phyloP scores from a whole-genome alignment of 23 tunicate genomes.

The Ascidia mentula region DNA sequence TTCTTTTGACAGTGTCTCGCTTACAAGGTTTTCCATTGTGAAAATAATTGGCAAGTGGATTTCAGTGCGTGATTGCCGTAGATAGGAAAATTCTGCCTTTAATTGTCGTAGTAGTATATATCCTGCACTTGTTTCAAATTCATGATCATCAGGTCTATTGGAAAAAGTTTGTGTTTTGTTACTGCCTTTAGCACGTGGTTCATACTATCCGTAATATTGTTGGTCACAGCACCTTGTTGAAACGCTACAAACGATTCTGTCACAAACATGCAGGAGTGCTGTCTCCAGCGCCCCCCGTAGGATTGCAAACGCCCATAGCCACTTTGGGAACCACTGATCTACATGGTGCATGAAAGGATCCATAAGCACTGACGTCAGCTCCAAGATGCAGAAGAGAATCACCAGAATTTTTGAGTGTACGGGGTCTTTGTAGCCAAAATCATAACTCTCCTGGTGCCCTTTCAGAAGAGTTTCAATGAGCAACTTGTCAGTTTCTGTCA shows the following conservation, averaged over 20 bases:
- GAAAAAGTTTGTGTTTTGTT: conserved; percentile 3
- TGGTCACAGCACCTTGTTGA: conserved; percentile 3
- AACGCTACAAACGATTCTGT: conserved; percentile 13
- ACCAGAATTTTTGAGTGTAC: too few species aligned
- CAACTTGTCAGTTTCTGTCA: conserved; percentile 68
- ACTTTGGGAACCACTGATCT: too few species aligned
- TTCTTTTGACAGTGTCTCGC: not conserved
- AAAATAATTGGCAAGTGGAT: not conserved
- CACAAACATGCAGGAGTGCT: conserved; percentile 17
- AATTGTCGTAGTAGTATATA: conserved; percentile 1
- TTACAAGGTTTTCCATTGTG: not conserved
- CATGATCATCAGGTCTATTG: not conserved
- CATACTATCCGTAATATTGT: not conserved
- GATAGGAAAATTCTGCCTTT: not conserved
- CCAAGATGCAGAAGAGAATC: too few species aligned
- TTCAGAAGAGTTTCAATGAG: conserved; percentile 59
- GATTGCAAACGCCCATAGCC: too few species aligned
- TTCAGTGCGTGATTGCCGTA: conserved; percentile 10
- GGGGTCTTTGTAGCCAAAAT: conserved; percentile 75
- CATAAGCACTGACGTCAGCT: too few species aligned
- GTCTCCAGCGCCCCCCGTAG: too few species aligned
- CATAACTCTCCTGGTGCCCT: conserved; percentile 71
- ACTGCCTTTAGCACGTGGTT: conserved; percentile 20
- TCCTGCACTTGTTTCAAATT: conserved; percentile 7
- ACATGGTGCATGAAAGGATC: too few species aligned